These are phyloP conservation scores for Eueides isabella DNA, from an alignment of 1,140 invertebrate genomes.

Conservation along the genomic window DNA sequence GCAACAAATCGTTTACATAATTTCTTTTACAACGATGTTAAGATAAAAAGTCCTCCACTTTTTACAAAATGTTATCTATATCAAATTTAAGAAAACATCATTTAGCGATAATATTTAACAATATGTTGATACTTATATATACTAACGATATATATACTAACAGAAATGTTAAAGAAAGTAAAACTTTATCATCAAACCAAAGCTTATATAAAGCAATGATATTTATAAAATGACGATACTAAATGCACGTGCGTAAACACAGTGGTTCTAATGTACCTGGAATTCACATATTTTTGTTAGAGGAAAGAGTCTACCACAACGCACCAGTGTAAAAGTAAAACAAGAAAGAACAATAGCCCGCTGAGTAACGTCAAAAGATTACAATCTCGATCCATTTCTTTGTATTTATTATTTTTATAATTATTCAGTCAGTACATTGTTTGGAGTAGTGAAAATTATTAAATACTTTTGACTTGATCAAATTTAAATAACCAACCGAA, in stretches of 20 bases:
- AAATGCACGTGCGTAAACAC: slow-evolving; percentile 31
- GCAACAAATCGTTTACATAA: too few relatives aligned
- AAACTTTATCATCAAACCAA: background rate
- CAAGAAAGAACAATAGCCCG: slow-evolving; percentile 30
- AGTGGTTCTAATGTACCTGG: slow-evolving; percentile 17
- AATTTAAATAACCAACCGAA: too few relatives aligned
- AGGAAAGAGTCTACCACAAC: slow-evolving; percentile 19
- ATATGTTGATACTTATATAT: too few relatives aligned
- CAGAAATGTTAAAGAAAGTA: too few relatives aligned
- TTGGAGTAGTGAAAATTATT: background rate
- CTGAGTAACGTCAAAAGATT: background rate
- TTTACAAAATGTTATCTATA: background rate
- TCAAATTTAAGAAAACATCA: background rate
- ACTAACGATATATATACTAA: too few relatives aligned
- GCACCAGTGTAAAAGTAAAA: slow-evolving; percentile 29
- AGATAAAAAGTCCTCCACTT: too few relatives aligned
- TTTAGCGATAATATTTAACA: too few relatives aligned
- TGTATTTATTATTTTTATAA: slow-evolving; percentile 12
- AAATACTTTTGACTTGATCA: background rate
- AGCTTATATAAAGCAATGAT: background rate
- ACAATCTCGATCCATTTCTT: slow-evolving; percentile 3
- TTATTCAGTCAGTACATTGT: background rate
- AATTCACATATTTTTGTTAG: slow-evolving; percentile 29
- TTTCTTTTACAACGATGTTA: too few relatives aligned
- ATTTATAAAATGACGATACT: slow-evolving; percentile 14